phyloP scores from a whole-genome alignment of 2,888 invertebrate species.

The Apantesis nais region DNA sequence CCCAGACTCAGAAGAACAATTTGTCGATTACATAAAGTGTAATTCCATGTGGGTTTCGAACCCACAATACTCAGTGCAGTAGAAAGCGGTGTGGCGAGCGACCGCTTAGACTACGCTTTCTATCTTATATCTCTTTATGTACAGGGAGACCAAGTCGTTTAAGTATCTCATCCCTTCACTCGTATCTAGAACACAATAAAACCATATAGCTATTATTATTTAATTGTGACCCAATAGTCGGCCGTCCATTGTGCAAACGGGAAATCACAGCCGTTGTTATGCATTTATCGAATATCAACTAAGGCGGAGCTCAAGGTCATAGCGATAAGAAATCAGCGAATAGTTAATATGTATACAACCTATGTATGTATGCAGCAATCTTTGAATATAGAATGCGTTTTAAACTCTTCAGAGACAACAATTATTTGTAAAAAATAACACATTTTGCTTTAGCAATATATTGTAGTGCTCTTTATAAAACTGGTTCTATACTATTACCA shows the following conservation, averaged over 20 bases:
- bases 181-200: not conserved
- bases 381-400: not conserved
- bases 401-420: not conserved
- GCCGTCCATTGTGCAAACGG: conserved; percentile 9
- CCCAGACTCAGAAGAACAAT: no score
- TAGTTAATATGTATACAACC: not conserved
- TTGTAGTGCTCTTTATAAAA: not conserved
- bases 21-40: no score
- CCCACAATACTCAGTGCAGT: no score
- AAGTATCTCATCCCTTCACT: not conserved
- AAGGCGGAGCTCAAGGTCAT: conserved; percentile 54
- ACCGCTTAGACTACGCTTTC: no score
- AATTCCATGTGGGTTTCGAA: no score
- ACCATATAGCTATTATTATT: not conserved
- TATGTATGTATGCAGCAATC: not conserved
- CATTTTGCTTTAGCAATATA: no score
- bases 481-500: not conserved
- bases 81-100: no score
- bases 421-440: not conserved
- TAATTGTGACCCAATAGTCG: conserved; percentile 1
- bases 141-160: not conserved
- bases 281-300: conserved; percentile 30
- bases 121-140: no score
- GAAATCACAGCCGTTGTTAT: conserved; percentile 29
- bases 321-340: conserved; percentile 53